Percentiles rank a stretch among this genome's conserved stretches.
phyloP scores from a whole-genome alignment of 2,888 invertebrate genomes.

The Papilio gigon region DNA sequence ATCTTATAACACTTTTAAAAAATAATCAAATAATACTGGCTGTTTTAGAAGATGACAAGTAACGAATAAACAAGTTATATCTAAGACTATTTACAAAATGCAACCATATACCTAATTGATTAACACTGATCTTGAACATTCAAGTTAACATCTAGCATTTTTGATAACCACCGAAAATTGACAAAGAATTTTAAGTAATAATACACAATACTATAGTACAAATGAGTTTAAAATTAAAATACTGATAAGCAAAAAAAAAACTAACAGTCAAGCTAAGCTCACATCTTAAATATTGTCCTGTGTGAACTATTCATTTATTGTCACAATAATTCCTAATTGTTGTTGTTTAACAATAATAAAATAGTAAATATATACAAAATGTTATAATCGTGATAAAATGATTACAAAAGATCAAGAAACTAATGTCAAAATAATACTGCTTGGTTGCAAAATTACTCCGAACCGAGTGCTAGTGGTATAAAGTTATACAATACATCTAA shows the following conservation, averaged over 20 bases:
- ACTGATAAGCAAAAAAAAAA: slow-evolving; percentile 42
- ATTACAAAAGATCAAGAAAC: slow-evolving; percentile 44
- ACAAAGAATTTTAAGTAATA: slow-evolving; percentile 9
- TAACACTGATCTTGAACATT: background rate
- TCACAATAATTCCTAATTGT: slow-evolving; percentile 64
- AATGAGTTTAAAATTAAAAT: slow-evolving; percentile 38
- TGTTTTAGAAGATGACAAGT: background rate
- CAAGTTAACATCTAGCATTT: slow-evolving; percentile 1
- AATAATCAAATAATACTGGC: background rate
- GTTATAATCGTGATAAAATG: slow-evolving; percentile 44
- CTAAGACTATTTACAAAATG: slow-evolving; percentile 4
- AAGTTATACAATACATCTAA: slow-evolving; percentile 47
- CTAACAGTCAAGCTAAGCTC: slow-evolving; percentile 67
- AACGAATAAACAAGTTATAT: background rate
- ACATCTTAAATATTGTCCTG: slow-evolving; percentile 70
- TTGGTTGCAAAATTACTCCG: slow-evolving; percentile 56
- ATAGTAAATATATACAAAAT: slow-evolving; percentile 45
- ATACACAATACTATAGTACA: slow-evolving; percentile 27
- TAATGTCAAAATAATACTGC: slow-evolving; percentile 59
- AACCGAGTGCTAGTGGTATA: slow-evolving; percentile 61
- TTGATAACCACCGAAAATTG: slow-evolving; percentile 23
- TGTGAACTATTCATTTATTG: slow-evolving; percentile 76
- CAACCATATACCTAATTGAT: background rate
- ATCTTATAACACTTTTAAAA: background rate
- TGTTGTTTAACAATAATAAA: slow-evolving; percentile 49